A percentile compares a stretch with the other conserved stretches of the same genome.
Conservation (phyloP, 2,113 vertebrate genomes). For the Crypturellus undulatus region DNA sequence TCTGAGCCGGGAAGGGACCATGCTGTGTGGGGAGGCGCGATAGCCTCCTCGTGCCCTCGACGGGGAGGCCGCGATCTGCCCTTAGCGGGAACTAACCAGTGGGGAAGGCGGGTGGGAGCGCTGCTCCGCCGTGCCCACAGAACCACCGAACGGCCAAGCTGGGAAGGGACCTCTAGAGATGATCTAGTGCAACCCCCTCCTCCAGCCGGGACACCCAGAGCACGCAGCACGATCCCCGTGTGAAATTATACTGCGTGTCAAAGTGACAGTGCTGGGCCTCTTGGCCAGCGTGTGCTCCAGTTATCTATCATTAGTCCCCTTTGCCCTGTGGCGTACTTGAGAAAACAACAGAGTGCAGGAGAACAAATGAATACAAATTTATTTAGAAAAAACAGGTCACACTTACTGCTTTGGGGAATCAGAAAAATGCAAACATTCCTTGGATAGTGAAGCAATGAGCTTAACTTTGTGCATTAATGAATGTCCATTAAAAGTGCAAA, state of each 20-base stretch:
- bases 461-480: neutral
- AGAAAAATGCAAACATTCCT: neutral
- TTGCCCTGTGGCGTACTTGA: conserved; percentile 26
- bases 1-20: too few relatives aligned
- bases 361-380: conserved; percentile 55
- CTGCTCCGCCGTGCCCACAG: neutral
- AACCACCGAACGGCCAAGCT: too few relatives aligned
- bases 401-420: conserved; percentile 36
- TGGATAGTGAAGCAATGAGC: neutral
- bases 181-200: too few relatives aligned
- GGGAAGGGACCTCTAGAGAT: too few relatives aligned
- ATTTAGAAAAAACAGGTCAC: conserved; percentile 42
- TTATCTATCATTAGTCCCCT: conserved; percentile 46
- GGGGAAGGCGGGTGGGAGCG: neutral
- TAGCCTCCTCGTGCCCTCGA: too few relatives aligned
- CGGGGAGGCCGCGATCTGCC: too few relatives aligned
- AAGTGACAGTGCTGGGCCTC: neutral
- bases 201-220: too few relatives aligned
- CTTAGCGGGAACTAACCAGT: too few relatives aligned
- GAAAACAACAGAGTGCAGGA: conserved; percentile 39
- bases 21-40: too few relatives aligned
- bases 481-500: neutral
- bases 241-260: neutral
- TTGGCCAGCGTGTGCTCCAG: neutral
- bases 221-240: neutral